A percentile compares a stretch with the other conserved stretches of the same genome.
phyloP scores from a whole-genome alignment of 2,888 invertebrate genomes.

The Selenia dentaria region DNA sequence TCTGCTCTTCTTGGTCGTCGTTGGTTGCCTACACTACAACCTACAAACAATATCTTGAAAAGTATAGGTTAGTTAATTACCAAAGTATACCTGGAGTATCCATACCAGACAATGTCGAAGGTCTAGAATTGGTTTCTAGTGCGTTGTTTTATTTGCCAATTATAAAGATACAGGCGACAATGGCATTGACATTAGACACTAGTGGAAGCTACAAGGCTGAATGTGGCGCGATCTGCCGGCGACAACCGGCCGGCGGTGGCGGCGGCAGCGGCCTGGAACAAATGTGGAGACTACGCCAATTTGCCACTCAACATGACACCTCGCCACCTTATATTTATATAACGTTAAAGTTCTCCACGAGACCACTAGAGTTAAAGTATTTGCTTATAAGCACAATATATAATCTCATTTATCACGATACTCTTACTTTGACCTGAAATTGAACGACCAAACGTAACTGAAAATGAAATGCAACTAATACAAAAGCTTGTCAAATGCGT shows the following conservation, averaged over 20 bases:
- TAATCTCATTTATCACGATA: constrained; percentile 19
- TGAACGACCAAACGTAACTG: not conserved
- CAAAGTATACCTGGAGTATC: too few relatives aligned
- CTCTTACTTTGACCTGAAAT: constrained; percentile 2
- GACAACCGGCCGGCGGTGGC: constrained; percentile 38
- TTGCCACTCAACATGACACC: constrained; percentile 70
- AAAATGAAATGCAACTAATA: too few relatives aligned
- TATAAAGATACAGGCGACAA: constrained; percentile 52
- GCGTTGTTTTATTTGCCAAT: constrained; percentile 40
- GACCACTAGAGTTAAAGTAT: constrained; percentile 48
- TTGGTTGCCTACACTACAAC: too few relatives aligned
- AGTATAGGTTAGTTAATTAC: too few relatives aligned
- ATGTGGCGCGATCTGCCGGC: constrained; percentile 51
- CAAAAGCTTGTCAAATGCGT: too few relatives aligned
- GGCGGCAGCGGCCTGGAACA: constrained; percentile 54
- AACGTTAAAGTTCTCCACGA: constrained; percentile 65
- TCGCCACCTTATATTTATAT: constrained; percentile 65
- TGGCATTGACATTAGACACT: constrained; percentile 55
- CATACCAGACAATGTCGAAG: too few relatives aligned
- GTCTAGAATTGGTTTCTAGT: too few relatives aligned
- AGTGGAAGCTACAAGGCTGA: constrained; percentile 63
- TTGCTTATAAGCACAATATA: constrained; percentile 52
- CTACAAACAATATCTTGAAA: too few relatives aligned
- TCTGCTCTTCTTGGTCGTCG: too few relatives aligned
- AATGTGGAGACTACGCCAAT: constrained; percentile 71